Base-by-base conservation (phyloP, 2,888 invertebrate species). In the Volucella bombylans region DNA sequence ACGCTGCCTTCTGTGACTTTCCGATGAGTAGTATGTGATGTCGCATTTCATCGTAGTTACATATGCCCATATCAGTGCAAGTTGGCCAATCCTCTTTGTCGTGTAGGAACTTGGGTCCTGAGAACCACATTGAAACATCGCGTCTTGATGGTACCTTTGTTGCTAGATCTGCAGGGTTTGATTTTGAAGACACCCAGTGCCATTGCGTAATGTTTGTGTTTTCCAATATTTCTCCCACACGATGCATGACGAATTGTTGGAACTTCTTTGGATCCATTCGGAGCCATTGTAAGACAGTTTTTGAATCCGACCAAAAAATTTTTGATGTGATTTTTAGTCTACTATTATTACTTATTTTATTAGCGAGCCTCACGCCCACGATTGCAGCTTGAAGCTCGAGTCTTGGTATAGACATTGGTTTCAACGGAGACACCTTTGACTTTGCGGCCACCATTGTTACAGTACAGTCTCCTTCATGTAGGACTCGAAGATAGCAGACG, bases 221-320 rank as follows among this genome's bases (percentile, higher is more conserved):
- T 23, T 62, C 72, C 18, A 72, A 39, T 12, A 86, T 86, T 47
- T 88, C 87, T 1, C 85, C 87, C 6, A 88, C 74, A 31, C 88
- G 57, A 55, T 78, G 77, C 8, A 87, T 77, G 18, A 87, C 87
- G 49, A 85, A 88, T 49, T 87, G 86, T 72, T 79, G 79, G 39
- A 87, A 83, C 49, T 82, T 86, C 72, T 87, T 79, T 4, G 81
- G 78, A n/a, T 87, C 86, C 15, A 86, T 86, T 55, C 71, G 57
- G 18, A 88, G 54, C 88, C 88, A 88, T 49, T 71, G 67, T 43
- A 88, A 38, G n/a, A 87, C 87, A 23, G 79, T 87, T 61, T 62
- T 85, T 11, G 88, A 88, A 57, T 88, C 88, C 2, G 87, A 77
- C 88, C 87, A 88, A 49, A 81, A 87, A 10, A 59, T n/a, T 1